A percentile compares a stretch with the other conserved stretches of the same genome.
Evolutionary conservation across 1,140 invertebrate species (phyloP).

Genomic region (Trichonephila clavipes): DNA sequence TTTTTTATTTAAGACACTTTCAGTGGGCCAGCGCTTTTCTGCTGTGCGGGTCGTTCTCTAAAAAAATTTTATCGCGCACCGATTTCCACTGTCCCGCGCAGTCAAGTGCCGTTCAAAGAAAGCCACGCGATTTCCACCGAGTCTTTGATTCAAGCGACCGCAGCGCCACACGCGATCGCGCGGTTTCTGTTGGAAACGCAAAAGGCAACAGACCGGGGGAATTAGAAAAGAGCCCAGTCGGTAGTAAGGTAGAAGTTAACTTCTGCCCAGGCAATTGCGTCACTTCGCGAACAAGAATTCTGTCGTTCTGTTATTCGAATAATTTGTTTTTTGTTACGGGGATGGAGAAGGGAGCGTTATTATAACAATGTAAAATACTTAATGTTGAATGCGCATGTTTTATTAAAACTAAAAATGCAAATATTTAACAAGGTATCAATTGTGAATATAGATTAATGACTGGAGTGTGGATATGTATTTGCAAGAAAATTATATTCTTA

Average conservation of each 20-base stretch:
- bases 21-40: background rate
- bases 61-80: conserved; percentile 52
- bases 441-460: no score
- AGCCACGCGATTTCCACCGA: conserved; percentile 35
- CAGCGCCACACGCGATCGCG: conserved; percentile 65
- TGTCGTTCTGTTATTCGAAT: no score
- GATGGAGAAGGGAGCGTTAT: no score
- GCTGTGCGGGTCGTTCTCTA: background rate
- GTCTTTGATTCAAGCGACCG: conserved; percentile 34
- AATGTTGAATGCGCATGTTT: no score
- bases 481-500: no score
- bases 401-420: no score
- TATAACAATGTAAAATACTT: no score
- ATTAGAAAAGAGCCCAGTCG: background rate
- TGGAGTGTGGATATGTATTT: no score
- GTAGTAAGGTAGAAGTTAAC: background rate
- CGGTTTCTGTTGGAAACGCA: background rate
- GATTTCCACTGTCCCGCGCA: conserved; percentile 65
- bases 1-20: background rate
- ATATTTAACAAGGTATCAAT: no score
- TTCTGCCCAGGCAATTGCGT: no score
- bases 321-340: no score
- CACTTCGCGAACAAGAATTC: no score
- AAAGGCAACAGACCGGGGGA: background rate
- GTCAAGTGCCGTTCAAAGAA: conserved; percentile 62